Evolutionary conservation across 2,888 invertebrate species (phyloP).

Genomic region (Caenorhabditis angaria): DNA sequence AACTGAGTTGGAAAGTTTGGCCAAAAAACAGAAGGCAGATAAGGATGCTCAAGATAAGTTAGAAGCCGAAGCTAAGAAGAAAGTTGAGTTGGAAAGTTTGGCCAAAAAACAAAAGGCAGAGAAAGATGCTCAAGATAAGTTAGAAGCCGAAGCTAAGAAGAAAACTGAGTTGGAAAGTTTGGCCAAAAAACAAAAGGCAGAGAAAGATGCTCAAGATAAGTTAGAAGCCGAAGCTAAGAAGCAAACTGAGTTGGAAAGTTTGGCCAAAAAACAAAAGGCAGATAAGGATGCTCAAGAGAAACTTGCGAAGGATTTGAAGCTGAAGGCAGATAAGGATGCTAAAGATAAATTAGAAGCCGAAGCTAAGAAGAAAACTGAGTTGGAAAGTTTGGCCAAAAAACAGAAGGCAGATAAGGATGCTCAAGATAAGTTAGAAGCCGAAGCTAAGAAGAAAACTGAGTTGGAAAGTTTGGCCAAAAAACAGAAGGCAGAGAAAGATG

Average conservation of each 20-base stretch:
- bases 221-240: conserved; percentile 11
- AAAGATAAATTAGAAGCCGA: conserved; percentile 18
- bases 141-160: conserved; percentile 4
- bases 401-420: conserved; percentile 27
- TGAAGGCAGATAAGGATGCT: neutral
- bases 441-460: conserved; percentile 2
- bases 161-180: conserved; percentile 2
- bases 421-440: neutral
- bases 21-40: neutral
- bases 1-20: too few species aligned
- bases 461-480: too few species aligned
- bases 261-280: too few species aligned
- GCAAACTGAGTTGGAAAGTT: conserved; percentile 10
- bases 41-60: conserved; percentile 10
- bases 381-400: too few species aligned
- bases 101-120: conserved; percentile 6
- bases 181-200: too few species aligned
- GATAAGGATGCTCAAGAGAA: conserved; percentile 19
- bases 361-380: conserved; percentile 23
- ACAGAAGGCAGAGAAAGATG: neutral
- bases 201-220: conserved; percentile 13
- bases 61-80: conserved; percentile 10
- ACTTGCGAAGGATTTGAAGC: conserved; percentile 24
- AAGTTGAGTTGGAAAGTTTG: too few species aligned
- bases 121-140: conserved; percentile 7